Base-by-base conservation (phyloP, 2,888 invertebrate genomes). In the Brachypalpus laphriformis region DNA sequence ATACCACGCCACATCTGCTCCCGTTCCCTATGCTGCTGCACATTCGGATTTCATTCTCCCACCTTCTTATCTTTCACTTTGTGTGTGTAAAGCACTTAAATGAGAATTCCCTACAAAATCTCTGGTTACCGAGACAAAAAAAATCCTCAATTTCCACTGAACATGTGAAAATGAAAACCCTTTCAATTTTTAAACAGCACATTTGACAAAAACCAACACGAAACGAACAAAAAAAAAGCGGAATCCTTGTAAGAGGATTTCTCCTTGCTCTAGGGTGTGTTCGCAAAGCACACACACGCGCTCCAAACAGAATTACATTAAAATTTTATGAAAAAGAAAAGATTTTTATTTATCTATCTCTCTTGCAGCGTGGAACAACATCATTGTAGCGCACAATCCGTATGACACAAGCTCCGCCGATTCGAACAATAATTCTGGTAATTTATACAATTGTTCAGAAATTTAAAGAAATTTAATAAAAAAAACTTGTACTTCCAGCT, bases 351-450 rank as follows among this genome's bases (percentile, higher is more conserved):
- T 2, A 1, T 45, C 28, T 20, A 9, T 54, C n/a, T 80, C 11
- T 66, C 34, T 49, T 81, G 25, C 70, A 92, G 92, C 92, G 22
- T 92, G 92, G 92, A 92, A 92, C 42, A 81, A 85, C 87, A 91
- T 91, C 87, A 87, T 92, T 86, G 90, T 91, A 37, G 92, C 92
- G 47, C 88, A 92, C 82, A 91, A 92, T 88, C 91, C 91, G 16
- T 92, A 92, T 70, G 92, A 91, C 56, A 89, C 87, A 40, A 82
- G 77, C 78, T 83, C 75, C 22, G 88, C 89, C 34, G 90, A 91
- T 87, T 89, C 89, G 11, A 91, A 91, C 63, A 89, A 88, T 76
- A 89, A 88, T 66, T 86, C 85, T 34, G 88, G 88, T 89, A 82
- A 87, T 86, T 81, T 31, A 45, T 42, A 11, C 2, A n/a, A 16